Evolutionary conservation across 2,113 vertebrate genomes (phyloP).

Genomic region (Chionomys nivalis): DNA sequence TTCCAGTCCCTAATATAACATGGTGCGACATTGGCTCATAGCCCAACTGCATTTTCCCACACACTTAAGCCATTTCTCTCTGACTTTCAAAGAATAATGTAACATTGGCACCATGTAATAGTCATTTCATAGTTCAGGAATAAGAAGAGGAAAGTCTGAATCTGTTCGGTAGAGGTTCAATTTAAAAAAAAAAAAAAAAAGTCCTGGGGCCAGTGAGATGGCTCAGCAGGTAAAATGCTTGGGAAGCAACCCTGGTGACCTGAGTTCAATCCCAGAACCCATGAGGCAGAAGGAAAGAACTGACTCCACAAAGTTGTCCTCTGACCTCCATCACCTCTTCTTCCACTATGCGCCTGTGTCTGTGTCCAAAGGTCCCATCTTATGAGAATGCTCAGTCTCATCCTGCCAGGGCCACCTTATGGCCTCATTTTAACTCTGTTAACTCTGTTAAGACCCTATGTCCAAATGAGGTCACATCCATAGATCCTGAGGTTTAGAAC

Average conservation of each 20-base stretch:
- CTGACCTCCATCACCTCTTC: background rate
- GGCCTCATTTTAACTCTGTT: background rate
- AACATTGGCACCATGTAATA: background rate
- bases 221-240: background rate
- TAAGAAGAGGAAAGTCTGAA: background rate
- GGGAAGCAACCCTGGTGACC: background rate
- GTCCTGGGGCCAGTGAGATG: background rate
- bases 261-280: background rate
- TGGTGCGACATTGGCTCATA: fast-evolving
- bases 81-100: background rate
- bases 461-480: background rate
- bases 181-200: background rate
- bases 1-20: background rate
- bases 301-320: background rate
- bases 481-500: background rate
- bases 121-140: background rate
- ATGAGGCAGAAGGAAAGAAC: background rate
- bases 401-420: background rate
- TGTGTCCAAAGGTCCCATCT: background rate
- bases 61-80: background rate
- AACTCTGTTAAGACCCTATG: background rate
- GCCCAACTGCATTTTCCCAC: background rate
- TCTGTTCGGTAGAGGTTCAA: too few species aligned
- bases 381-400: background rate
- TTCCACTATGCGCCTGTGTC: background rate